These are phyloP conservation scores for Octomys mimax DNA, from an alignment of 2,797 vertebrate genomes.

Conservation along the genomic window DNA sequence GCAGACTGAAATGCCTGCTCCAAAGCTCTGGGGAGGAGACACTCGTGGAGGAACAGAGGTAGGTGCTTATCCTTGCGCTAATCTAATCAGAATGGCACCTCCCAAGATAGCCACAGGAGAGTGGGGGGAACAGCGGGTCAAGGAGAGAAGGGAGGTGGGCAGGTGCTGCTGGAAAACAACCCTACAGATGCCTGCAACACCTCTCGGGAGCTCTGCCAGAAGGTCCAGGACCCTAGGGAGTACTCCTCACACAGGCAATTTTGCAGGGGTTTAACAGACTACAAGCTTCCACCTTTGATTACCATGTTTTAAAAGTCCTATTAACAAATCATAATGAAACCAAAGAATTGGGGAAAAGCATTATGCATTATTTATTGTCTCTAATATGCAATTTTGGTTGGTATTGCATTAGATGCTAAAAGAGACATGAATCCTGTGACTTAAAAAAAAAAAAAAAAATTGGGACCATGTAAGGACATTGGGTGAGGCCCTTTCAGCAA, in stretches of 20 bases:
- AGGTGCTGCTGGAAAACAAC: neutral
- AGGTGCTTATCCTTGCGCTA: neutral
- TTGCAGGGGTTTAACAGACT: neutral
- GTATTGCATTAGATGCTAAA: neutral
- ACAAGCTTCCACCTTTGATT: neutral
- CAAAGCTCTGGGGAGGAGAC: neutral
- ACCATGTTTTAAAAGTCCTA: neutral
- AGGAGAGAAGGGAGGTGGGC: neutral
- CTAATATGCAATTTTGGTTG: neutral
- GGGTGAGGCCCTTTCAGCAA: conserved; percentile 76
- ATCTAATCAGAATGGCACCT: neutral
- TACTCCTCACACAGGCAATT: neutral
- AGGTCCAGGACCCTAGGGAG: neutral
- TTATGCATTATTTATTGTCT: neutral
- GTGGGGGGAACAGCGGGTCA: neutral
- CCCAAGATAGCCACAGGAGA: neutral
- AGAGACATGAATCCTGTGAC: conserved; percentile 10
- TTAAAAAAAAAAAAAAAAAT: conserved; percentile 30
- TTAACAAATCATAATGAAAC: conserved; percentile 9
- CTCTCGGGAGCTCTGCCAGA: rapidly evolving
- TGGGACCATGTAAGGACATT: conserved; percentile 81
- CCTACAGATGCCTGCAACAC: neutral
- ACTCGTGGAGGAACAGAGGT: no score
- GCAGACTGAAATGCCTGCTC: neutral
- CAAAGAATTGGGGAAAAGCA: neutral